Evolutionary conservation across 2,797 vertebrate genomes (phyloP).

Genomic region (Macroramphosus scolopax): DNA sequence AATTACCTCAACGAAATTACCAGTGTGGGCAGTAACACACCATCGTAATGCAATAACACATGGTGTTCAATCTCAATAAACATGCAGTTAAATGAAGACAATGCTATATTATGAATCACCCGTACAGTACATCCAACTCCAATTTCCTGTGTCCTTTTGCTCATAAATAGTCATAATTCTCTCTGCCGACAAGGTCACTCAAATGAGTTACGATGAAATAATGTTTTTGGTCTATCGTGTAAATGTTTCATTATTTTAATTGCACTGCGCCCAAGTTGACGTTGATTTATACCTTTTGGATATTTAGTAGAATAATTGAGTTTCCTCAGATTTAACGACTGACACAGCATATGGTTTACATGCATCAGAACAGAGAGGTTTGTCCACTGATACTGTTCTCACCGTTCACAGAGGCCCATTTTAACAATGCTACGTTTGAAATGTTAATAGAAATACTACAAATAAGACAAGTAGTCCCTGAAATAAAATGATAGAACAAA

Average conservation of each 20-base stretch:
- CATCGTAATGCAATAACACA: conserved; percentile 29
- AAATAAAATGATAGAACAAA: too few relatives aligned
- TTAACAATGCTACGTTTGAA: too few relatives aligned
- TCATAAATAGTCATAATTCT: conserved; percentile 38
- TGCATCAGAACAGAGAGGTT: too few relatives aligned
- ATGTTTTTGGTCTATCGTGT: too few relatives aligned
- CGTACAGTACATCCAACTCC: conserved; percentile 24
- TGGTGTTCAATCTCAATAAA: conserved; percentile 45
- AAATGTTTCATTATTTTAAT: too few relatives aligned
- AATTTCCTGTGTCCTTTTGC: conserved; percentile 12
- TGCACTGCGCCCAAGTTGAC: too few relatives aligned
- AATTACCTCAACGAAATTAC: conserved; percentile 52
- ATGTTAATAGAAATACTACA: too few relatives aligned
- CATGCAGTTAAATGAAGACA: conserved; percentile 27
- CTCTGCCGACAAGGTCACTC: conserved; percentile 10
- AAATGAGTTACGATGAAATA: not conserved
- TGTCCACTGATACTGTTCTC: too few relatives aligned
- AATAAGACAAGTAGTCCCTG: too few relatives aligned
- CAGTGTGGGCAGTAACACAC: conserved; percentile 41
- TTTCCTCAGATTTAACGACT: not conserved
- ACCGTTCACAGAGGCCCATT: too few relatives aligned
- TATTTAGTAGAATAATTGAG: not conserved
- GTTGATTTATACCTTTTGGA: not conserved
- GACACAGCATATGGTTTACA: too few relatives aligned
- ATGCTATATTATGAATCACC: conserved; percentile 29